Evolutionary conservation across 92 coral and sea anemone genomes (phyloP).

Genomic region (Chrysogorgia sp.): DNA sequence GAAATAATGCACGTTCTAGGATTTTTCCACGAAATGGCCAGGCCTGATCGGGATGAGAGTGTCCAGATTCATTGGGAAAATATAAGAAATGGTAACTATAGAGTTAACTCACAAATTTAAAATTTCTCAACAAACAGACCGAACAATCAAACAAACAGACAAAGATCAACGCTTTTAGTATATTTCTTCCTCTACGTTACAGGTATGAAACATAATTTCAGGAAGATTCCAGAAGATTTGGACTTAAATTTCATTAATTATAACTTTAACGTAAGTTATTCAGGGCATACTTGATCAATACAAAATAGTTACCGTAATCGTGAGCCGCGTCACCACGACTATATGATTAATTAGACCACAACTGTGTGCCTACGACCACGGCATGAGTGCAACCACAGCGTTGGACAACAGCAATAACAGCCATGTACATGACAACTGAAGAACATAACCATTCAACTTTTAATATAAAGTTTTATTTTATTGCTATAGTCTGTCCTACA

Average conservation of each 20-base stretch:
- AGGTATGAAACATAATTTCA: constrained; percentile 72
- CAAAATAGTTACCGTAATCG: no score
- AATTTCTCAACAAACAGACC: background rate
- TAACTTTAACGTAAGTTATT: constrained; percentile 71
- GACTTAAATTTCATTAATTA: constrained; percentile 54
- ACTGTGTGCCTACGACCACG: no score
- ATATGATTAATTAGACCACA: no score
- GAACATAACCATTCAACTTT: no score
- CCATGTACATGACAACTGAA: no score
- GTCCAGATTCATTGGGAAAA: constrained; percentile 63
- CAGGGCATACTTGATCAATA: background rate
- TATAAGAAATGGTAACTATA: constrained; percentile 64
- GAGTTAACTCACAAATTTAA: background rate
- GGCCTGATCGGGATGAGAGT: constrained; percentile 85
- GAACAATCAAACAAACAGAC: background rate
- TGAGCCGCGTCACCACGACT: no score
- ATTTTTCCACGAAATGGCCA: constrained; percentile 91
- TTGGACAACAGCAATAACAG: no score
- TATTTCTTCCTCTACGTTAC: constrained; percentile 6
- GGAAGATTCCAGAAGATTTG: constrained; percentile 62
- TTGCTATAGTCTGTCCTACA: constrained; percentile 80
- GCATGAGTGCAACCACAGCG: no score
- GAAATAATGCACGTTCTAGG: constrained; percentile 91
- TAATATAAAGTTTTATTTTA: constrained; percentile 16
- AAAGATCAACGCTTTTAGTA: no score